phyloP scores from a whole-genome alignment of 2,797 vertebrate species.

The Monodelphis domestica region DNA sequence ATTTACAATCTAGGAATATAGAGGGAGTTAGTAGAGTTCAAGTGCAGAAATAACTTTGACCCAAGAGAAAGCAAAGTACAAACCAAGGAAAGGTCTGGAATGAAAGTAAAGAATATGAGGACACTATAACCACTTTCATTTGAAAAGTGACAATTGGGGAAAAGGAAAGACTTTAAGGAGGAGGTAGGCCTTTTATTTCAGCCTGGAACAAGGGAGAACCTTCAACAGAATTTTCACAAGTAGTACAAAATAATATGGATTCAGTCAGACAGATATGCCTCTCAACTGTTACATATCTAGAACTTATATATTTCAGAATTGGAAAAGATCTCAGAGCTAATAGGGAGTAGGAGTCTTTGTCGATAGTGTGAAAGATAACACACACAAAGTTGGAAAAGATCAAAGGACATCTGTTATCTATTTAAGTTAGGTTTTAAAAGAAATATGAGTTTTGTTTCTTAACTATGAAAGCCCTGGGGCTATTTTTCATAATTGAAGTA shows the following conservation, averaged over 20 bases:
- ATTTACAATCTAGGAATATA: background rate
- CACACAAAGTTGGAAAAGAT: constrained; percentile 27
- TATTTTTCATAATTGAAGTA: constrained; percentile 61
- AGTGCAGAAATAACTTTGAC: background rate
- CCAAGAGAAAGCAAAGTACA: background rate
- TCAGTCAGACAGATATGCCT: constrained; percentile 59
- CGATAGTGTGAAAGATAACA: constrained; percentile 23
- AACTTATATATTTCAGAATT: constrained; percentile 59
- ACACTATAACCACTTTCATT: background rate
- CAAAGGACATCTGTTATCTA: constrained; percentile 52
- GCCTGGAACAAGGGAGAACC: background rate
- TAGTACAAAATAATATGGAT: constrained; percentile 64
- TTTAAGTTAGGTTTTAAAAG: constrained; percentile 44
- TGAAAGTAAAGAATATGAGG: background rate
- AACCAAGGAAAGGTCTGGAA: background rate
- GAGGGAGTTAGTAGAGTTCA: background rate
- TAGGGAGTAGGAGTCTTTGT: constrained; percentile 49
- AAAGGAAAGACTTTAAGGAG: background rate
- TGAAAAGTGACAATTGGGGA: background rate
- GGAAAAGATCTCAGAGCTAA: constrained; percentile 50
- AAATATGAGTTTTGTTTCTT: constrained; percentile 3
- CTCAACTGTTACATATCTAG: constrained; percentile 65
- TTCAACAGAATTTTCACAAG: constrained; percentile 1
- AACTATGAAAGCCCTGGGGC: constrained; percentile 34
- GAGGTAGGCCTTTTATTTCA: background rate